These are phyloP conservation scores for Nebria brevicollis DNA, from an alignment of 2,888 invertebrate genomes.

Conservation along the genomic window DNA sequence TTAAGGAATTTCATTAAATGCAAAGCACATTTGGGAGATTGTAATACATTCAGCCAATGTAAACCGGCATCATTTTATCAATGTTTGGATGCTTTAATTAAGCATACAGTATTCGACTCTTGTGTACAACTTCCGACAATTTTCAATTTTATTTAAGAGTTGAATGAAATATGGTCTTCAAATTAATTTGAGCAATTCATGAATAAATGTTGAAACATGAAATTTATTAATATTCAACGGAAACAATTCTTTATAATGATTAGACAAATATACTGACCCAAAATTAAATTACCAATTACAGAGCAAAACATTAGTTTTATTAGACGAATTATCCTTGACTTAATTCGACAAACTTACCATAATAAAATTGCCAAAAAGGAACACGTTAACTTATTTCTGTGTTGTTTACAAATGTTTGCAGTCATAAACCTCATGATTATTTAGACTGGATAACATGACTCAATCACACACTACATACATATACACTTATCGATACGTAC, in stretches of 20 bases:
- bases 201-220: not conserved
- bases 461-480: constrained; percentile 15
- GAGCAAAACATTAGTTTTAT: not conserved
- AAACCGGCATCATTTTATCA: not conserved
- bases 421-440: constrained; percentile 29
- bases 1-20: not conserved
- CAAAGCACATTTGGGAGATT: not conserved
- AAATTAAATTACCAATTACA: not conserved
- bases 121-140: not conserved
- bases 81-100: constrained; percentile 15
- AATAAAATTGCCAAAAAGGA: constrained; percentile 9
- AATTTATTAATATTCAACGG: constrained; percentile 7
- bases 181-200: not conserved
- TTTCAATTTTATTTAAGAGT: not conserved
- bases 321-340: not conserved
- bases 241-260: not conserved
- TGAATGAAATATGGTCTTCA: constrained; percentile 6
- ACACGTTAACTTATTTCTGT: constrained; percentile 10
- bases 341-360: not conserved
- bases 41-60: not conserved
- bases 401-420: constrained; percentile 28
- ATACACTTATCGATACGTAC: constrained; percentile 14
- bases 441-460: constrained; percentile 17
- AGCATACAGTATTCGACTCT: not conserved
- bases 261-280: not conserved